Conservation (phyloP, 92 coral and sea anemone species). For the Epizoanthus illoricatus region DNA sequence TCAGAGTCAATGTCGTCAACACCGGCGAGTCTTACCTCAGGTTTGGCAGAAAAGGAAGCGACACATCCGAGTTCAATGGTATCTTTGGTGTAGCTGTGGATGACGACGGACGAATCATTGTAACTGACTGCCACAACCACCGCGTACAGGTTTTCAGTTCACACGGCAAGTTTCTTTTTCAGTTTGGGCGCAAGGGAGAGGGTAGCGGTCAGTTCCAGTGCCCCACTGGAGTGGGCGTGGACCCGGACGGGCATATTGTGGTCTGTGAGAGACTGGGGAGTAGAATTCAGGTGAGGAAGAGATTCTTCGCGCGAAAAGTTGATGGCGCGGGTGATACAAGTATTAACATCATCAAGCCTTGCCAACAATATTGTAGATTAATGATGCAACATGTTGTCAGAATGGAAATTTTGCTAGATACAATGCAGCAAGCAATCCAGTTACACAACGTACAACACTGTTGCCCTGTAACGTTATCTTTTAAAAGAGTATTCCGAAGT, state of each 20-base stretch:
- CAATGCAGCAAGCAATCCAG: too few relatives aligned
- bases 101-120: slow-evolving; percentile 93
- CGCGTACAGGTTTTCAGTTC: slow-evolving; percentile 98
- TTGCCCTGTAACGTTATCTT: too few relatives aligned
- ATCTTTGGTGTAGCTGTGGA: slow-evolving; percentile 98
- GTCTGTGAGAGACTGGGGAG: slow-evolving; percentile 95
- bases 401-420: too few relatives aligned
- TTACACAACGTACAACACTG: too few relatives aligned
- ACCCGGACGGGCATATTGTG: slow-evolving; percentile 90
- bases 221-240: slow-evolving; percentile 98
- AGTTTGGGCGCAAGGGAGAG: slow-evolving; percentile 99
- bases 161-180: slow-evolving; percentile 89
- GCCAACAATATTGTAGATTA: too few relatives aligned
- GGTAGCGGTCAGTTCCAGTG: slow-evolving; percentile 99
- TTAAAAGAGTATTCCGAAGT: too few relatives aligned
- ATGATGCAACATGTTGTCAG: too few relatives aligned
- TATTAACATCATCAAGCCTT: too few relatives aligned
- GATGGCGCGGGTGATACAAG: too few relatives aligned
- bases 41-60: slow-evolving; percentile 91
- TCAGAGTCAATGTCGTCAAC: slow-evolving; percentile 89
- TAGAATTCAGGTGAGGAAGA: slow-evolving; percentile 78
- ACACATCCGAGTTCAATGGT: slow-evolving; percentile 94
- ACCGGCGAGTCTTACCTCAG: slow-evolving; percentile 76
- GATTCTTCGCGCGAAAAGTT: neutral
- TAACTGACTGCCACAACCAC: slow-evolving; percentile 97